Percentiles rank a stretch among this genome's conserved stretches.
Conservation (phyloP, 2,113 vertebrate species). For the Lophotis ruficrista region DNA sequence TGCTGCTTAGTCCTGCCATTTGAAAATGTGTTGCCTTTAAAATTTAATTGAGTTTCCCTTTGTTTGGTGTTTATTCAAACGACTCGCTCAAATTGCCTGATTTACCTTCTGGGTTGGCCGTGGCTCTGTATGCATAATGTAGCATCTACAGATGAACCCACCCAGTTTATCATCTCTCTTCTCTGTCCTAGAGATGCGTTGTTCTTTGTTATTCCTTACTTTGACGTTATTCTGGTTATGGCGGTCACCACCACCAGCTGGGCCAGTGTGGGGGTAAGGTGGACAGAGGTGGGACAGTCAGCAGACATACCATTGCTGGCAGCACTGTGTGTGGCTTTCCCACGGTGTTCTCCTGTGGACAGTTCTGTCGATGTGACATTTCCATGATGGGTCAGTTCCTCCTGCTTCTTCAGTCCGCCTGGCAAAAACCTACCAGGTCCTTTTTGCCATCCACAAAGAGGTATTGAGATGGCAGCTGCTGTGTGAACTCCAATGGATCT, state of each 20-base stretch:
- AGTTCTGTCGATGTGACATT: background rate
- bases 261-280: background rate
- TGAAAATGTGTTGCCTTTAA: constrained; percentile 1
- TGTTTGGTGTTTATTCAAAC: background rate
- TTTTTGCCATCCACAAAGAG: fast-evolving
- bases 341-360: background rate
- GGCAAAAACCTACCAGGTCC: background rate
- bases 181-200: background rate
- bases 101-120: background rate
- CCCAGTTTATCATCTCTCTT: background rate
- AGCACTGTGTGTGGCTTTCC: background rate
- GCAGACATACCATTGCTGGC: background rate
- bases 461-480: background rate
- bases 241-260: background rate
- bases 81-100: background rate
- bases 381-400: background rate
- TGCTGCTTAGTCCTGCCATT: background rate
- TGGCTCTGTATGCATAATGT: background rate
- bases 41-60: constrained; percentile 13
- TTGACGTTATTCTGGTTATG: background rate
- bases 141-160: background rate
- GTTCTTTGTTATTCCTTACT: background rate
- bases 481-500: fast-evolving
- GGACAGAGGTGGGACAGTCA: background rate
- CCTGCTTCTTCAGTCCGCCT: background rate